Conservation (phyloP, 1,140 invertebrate species). For the Drosophila santomea region DNA sequence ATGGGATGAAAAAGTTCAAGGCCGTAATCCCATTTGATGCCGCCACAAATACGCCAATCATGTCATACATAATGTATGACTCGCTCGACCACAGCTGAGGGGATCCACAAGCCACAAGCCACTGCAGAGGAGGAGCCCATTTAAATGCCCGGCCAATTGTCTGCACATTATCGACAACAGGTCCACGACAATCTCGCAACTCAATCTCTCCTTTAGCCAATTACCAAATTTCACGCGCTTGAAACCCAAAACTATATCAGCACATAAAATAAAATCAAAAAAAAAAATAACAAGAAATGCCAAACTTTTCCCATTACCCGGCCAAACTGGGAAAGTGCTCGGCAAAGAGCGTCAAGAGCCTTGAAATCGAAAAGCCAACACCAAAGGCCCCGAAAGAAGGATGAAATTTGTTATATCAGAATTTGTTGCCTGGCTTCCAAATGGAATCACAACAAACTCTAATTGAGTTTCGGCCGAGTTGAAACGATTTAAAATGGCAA, state of each 20-base stretch:
- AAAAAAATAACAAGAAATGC: slow-evolving; percentile 13
- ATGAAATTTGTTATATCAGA: slow-evolving; percentile 39
- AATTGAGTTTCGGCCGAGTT: slow-evolving; percentile 68
- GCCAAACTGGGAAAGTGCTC: slow-evolving; percentile 46
- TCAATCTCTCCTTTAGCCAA: slow-evolving; percentile 43
- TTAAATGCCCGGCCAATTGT: slow-evolving; percentile 59
- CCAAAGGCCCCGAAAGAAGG: slow-evolving; percentile 26
- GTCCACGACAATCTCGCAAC: slow-evolving; percentile 24
- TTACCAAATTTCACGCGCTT: slow-evolving; percentile 60
- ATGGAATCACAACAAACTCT: slow-evolving; percentile 77
- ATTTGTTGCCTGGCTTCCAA: slow-evolving; percentile 45
- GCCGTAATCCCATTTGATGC: slow-evolving; percentile 75
- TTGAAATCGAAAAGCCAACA: slow-evolving; percentile 44
- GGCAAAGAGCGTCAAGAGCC: slow-evolving; percentile 41
- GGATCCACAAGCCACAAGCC: neutral
- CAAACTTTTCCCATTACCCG: slow-evolving; percentile 75
- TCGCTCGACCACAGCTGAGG: slow-evolving; percentile 10
- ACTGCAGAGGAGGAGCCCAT: slow-evolving; percentile 21
- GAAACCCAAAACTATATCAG: slow-evolving; percentile 40
- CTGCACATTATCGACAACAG: slow-evolving; percentile 55
- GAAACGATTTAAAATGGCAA: slow-evolving; percentile 60
- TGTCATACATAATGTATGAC: slow-evolving; percentile 73
- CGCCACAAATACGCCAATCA: slow-evolving; percentile 78
- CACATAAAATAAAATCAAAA: neutral
- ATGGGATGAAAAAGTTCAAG: slow-evolving; percentile 68